phyloP scores from a whole-genome alignment of 2,888 invertebrate species.

The Zygaena filipendulae region DNA sequence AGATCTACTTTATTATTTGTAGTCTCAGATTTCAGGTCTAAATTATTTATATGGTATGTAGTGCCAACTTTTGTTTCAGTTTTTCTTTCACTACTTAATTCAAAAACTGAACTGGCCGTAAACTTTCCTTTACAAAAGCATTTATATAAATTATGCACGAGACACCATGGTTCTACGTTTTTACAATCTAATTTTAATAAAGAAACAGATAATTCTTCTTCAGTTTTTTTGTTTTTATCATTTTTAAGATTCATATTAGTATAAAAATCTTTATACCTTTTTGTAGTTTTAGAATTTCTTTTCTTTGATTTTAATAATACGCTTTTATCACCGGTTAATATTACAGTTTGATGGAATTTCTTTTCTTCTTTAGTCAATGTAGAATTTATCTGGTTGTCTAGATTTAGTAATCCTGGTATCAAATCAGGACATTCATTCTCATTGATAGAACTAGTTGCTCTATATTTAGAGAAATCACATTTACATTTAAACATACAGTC shows the following conservation, averaged over 20 bases:
- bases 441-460: conserved; percentile 24
- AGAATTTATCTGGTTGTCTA: conserved; percentile 59
- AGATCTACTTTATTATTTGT: background rate
- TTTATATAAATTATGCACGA: conserved; percentile 73
- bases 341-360: conserved; percentile 78
- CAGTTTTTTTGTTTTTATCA: conserved; percentile 21
- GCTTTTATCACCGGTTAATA: conserved; percentile 72
- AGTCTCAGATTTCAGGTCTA: background rate
- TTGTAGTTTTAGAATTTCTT: conserved; percentile 70
- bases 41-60: background rate
- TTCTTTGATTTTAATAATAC: conserved; percentile 70
- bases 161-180: conserved; percentile 72
- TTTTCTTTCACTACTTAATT: conserved; percentile 3
- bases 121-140: conserved; percentile 71
- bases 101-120: conserved; percentile 18
- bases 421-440: conserved; percentile 26
- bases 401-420: conserved; percentile 38
- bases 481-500: conserved; percentile 70
- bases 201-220: conserved; percentile 26
- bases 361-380: conserved; percentile 75
- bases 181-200: conserved; percentile 32
- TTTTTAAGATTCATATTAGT: conserved; percentile 32
- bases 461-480: conserved; percentile 43
- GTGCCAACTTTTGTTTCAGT: conserved; percentile 4
- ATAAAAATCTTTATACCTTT: conserved; percentile 69